phyloP scores from a whole-genome alignment of 2,797 vertebrate species.

The Pogoniulus pusillus region DNA sequence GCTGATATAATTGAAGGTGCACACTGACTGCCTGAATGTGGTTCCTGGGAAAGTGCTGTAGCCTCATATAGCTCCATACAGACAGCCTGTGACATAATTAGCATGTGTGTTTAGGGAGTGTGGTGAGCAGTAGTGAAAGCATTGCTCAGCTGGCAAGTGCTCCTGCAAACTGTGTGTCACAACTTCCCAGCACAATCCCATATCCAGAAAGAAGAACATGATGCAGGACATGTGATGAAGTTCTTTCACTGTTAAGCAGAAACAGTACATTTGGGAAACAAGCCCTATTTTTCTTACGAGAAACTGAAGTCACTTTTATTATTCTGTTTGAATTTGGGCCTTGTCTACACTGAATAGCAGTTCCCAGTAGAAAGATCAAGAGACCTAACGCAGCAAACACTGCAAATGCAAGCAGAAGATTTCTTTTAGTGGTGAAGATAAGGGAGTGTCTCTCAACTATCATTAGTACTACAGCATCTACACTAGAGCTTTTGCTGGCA shows the following conservation, averaged over 20 bases:
- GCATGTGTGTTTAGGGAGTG: background rate
- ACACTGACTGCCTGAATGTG: background rate
- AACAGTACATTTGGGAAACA: background rate
- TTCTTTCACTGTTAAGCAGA: background rate
- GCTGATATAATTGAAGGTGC: background rate
- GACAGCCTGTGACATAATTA: background rate
- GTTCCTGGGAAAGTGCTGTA: background rate
- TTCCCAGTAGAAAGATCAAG: background rate
- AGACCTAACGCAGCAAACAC: background rate
- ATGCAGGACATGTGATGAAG: background rate
- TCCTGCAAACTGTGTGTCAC: background rate
- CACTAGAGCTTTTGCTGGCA: background rate
- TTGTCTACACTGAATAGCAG: background rate
- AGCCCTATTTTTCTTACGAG: background rate
- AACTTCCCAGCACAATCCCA: background rate
- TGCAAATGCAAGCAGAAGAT: slow-evolving; percentile 7
- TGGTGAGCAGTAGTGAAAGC: slow-evolving; percentile 14
- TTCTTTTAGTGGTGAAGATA: background rate
- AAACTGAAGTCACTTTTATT: background rate
- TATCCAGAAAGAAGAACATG: background rate
- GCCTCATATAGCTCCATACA: background rate
- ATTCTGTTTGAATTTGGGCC: background rate
- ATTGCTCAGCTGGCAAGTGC: slow-evolving; percentile 7
- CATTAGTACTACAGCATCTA: background rate
- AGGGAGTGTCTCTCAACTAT: background rate